Percentiles rank a stretch among this genome's conserved stretches.
These are phyloP conservation scores for Chrysaora quinquecirrha DNA, from an alignment of 30 jellyfish, hydroid and myxozoan species.

Conservation along the genomic window DNA sequence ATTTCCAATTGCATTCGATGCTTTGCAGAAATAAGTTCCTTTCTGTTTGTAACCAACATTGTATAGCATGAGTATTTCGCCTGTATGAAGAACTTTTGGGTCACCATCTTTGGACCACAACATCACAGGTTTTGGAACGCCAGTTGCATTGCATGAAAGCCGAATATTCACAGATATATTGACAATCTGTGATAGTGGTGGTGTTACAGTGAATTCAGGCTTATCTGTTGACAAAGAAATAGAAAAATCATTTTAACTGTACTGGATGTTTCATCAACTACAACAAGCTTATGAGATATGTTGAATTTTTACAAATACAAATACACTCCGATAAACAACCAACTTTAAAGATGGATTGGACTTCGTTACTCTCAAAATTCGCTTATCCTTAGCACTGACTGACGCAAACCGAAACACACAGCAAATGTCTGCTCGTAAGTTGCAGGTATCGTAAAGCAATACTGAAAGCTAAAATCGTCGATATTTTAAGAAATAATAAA, in stretches of 20 bases:
- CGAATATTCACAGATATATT: conserved; percentile 50
- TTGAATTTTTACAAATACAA: too few species aligned
- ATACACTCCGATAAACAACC: not conserved
- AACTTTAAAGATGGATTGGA: not conserved
- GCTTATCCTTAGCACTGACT: not conserved
- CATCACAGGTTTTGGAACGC: conserved; percentile 83
- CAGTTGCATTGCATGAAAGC: conserved; percentile 84
- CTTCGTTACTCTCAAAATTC: not conserved
- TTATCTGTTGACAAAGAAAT: conserved; percentile 31
- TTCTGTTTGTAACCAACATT: conserved; percentile 69
- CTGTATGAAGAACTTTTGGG: conserved; percentile 24
- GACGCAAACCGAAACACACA: too few species aligned
- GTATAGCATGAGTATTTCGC: conserved; percentile 30
- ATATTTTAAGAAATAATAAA: too few species aligned
- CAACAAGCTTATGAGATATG: not conserved
- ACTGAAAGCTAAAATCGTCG: too few species aligned
- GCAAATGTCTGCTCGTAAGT: too few species aligned
- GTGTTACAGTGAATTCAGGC: conserved; percentile 65
- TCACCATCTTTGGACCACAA: conserved; percentile 75
- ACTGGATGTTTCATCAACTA: not conserved
- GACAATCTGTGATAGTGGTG: conserved; percentile 58
- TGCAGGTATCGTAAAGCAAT: too few species aligned
- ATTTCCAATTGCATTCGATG: conserved; percentile 74
- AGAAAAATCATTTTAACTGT: not conserved
- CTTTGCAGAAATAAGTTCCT: conserved; percentile 81